These are phyloP conservation scores for Gasterosteus aculeatus DNA, from an alignment of 2,113 vertebrate species.

Conservation along the genomic window DNA sequence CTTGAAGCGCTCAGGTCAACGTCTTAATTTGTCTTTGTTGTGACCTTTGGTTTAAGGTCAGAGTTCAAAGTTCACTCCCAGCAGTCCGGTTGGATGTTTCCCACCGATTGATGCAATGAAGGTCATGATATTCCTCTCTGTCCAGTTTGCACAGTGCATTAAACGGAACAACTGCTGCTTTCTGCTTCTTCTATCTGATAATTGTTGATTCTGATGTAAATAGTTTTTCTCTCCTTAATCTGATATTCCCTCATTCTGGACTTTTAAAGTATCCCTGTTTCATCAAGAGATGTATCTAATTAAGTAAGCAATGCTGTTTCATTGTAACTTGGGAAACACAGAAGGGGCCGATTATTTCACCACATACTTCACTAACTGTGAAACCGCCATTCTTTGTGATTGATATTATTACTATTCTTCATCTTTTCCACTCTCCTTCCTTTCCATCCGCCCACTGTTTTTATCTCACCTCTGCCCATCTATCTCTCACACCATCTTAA, in stretches of 20 bases:
- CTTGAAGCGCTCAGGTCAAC: conserved; percentile 5
- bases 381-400: background rate
- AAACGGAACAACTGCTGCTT: background rate
- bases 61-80: conserved; percentile 36
- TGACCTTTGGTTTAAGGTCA: conserved; percentile 41
- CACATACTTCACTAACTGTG: background rate
- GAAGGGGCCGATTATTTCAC: background rate
- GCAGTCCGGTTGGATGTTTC: background rate
- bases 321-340: background rate
- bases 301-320: conserved; percentile 9
- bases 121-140: conserved; percentile 1
- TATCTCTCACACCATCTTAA: conserved; percentile 21
- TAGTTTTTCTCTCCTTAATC: conserved; percentile 2
- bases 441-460: conserved; percentile 25
- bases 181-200: background rate
- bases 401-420: background rate
- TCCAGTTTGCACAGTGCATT: background rate
- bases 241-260: background rate
- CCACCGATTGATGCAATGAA: conserved; percentile 15
- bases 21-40: conserved; percentile 30
- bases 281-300: conserved; percentile 14
- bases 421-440: conserved; percentile 8
- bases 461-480: conserved; percentile 24
- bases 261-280: conserved; percentile 9
- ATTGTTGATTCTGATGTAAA: conserved; percentile 7